Evolutionary conservation across 2,888 invertebrate species (phyloP), one percentile per base, ranked within the genome.

Genomic region (Poecilobothrus nobilitatus): DNA sequence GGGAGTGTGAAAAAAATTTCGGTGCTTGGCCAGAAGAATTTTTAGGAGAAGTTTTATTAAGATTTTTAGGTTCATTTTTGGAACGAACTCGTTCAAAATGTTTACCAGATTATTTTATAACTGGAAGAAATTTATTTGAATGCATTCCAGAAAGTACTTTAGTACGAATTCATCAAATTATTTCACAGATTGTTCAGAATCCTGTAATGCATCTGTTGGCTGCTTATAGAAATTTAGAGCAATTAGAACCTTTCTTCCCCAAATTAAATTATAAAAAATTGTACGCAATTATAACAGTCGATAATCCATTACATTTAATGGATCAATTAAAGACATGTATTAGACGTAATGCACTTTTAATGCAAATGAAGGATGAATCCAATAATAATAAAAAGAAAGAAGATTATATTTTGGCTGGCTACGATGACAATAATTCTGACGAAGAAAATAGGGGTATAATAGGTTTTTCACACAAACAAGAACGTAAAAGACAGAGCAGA

Each of bases 1-100:
- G 90, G 89, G 86, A 91, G 80, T 89, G 91, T 74, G 91, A 93
- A 80, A 84, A 87, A 70, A 87, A 89, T 74, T 88, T 85, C 73
- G 84, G 85, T 1, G 86, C 85, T 70, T 92, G 91, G 91, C 87
- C 89, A 0, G 90, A 91, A 76, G 88, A 90, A 76, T 84, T 88
- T 67, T 82, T 91, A 2, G 93, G 92, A 3, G 87, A 87, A 76
- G 86, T 87, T 33, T 76, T 92, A 18, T 78, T 87, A 66, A 78
- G 85, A 12, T 86, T 92, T 72, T 81, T 93, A 9, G 81, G 84
- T 66, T 84, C 84, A 18, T 85, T 93, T 70, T 89, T 88, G 75
- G 77, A 83, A 1, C 83, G 85, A 67, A 84, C 93, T 73, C 85
- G 86, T 20, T 85, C 84, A 71, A 84, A 86, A 66, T 82, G 84